Base-by-base conservation (phyloP, 2,797 vertebrate genomes). In the Sylvilagus floridanus region DNA sequence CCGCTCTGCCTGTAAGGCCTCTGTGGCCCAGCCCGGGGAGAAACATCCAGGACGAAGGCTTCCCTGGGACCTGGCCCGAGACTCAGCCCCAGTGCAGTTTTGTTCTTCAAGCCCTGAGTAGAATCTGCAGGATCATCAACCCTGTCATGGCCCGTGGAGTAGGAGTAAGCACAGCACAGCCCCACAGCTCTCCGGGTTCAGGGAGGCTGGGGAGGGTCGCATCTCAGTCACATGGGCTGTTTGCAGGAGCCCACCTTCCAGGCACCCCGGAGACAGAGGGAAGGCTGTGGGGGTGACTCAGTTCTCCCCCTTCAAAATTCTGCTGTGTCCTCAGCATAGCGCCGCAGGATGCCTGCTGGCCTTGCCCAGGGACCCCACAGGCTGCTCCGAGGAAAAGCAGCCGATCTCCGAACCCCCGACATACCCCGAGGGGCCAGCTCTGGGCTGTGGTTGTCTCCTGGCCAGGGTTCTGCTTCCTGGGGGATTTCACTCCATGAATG, bases 201-300 rank as follows among this genome's bases (percentile, higher is more conserved):
- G 24, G 47, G 28, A n/a, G 30, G n/a, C 6, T 77, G 81, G 17
- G 60, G 65, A n/a, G 32, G 7, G 2, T 35, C 24, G 52, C 7
- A 37, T 75, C 83, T 79, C 24, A 65, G 42, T 68, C 65, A 10
- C 22, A 24, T 26, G 0, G 21, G 9, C 75, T n/a, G 1, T 9
- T n/a, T 2, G 2, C 52, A 32, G 52, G 47, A 28, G 66, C 1
- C 26, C 24, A 10, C 11, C n/a, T 9, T 10, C 22, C 4, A 0
- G 7, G 63, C 19, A 11, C 42, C 37, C 62, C 17, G 4, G 24
- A 50, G 47, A 7, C 8, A 72, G n/a, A n/a, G 32, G 54, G 65
- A 26, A 16, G 35, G 17, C 35, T 17, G 0, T 3, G 0, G 30
- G n/a, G 52, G n/a, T 5, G 1, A n/a, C 9, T 0, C 0, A 14